phyloP scores from a whole-genome alignment of 2,888 invertebrate genomes.

The Salpingus planirostris region DNA sequence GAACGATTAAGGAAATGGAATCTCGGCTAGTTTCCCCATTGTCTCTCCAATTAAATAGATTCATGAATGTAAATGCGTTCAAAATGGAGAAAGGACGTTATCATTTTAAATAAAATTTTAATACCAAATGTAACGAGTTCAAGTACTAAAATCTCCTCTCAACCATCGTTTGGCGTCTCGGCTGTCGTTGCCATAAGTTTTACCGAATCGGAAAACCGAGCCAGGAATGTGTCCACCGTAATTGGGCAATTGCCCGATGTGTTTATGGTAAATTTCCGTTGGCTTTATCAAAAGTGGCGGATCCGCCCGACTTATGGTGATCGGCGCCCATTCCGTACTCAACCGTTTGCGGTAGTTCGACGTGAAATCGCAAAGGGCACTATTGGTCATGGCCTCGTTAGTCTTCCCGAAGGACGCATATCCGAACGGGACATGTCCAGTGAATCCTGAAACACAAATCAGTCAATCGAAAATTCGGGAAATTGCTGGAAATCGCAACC shows the following conservation, averaged over 20 bases:
- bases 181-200: constrained; percentile 66
- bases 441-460: constrained; percentile 44
- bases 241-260: constrained; percentile 65
- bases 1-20: constrained; percentile 57
- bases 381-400: constrained; percentile 57
- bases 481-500: constrained; percentile 5
- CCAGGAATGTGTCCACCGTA: constrained; percentile 75
- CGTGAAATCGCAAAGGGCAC: constrained; percentile 66
- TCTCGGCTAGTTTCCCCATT: no score
- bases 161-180: constrained; percentile 67
- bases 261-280: constrained; percentile 61
- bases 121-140: constrained; percentile 11
- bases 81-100: neutral
- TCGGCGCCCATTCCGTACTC: constrained; percentile 69
- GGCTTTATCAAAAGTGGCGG: constrained; percentile 45
- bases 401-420: constrained; percentile 56
- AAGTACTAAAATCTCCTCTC: constrained; percentile 52
- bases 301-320: constrained; percentile 47
- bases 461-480: constrained; percentile 1
- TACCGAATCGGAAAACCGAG: constrained; percentile 61
- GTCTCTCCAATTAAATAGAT: no score
- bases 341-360: constrained; percentile 63
- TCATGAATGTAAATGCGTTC: neutral
- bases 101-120: constrained; percentile 1
- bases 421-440: constrained; percentile 59